These are phyloP conservation scores for Itoplectis maculator DNA, from an alignment of 2,888 invertebrate species.

Conservation along the genomic window DNA sequence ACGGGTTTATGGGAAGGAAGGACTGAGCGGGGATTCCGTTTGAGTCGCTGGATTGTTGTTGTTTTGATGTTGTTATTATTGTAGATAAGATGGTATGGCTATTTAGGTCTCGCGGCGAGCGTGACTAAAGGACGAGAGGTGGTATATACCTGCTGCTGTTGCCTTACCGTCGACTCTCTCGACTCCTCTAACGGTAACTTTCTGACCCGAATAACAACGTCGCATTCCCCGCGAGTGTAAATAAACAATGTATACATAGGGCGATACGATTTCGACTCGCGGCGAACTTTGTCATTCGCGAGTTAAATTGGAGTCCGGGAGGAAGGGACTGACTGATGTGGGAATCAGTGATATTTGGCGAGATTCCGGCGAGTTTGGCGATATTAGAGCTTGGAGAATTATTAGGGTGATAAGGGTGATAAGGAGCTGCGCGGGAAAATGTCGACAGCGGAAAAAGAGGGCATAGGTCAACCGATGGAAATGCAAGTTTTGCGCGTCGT, in stretches of 20 bases:
- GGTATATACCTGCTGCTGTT: too few relatives aligned
- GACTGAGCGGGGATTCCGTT: too few relatives aligned
- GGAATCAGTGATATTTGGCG: background rate
- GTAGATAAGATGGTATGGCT: too few relatives aligned
- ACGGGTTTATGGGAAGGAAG: too few relatives aligned
- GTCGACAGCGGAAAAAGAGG: constrained; percentile 38
- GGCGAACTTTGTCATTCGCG: too few relatives aligned
- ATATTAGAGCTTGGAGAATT: background rate
- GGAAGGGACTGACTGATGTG: background rate
- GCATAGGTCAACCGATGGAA: constrained; percentile 39
- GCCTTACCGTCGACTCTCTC: background rate
- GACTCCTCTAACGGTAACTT: constrained; percentile 56
- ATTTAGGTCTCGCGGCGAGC: background rate
- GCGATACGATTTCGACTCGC: too few relatives aligned
- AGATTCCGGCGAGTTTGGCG: background rate
- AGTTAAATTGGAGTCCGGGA: too few relatives aligned
- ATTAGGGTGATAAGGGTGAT: too few relatives aligned
- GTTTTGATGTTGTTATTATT: too few relatives aligned
- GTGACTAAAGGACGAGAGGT: background rate
- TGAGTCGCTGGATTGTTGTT: too few relatives aligned
- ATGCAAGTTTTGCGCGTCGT: constrained; percentile 60
- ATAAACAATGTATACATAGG: constrained; percentile 60
- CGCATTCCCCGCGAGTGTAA: constrained; percentile 60
- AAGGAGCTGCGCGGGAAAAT: constrained; percentile 36
- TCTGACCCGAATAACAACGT: constrained; percentile 63